phyloP scores from a whole-genome alignment of 1,140 invertebrate genomes.

The Harpegnathos saltator region DNA sequence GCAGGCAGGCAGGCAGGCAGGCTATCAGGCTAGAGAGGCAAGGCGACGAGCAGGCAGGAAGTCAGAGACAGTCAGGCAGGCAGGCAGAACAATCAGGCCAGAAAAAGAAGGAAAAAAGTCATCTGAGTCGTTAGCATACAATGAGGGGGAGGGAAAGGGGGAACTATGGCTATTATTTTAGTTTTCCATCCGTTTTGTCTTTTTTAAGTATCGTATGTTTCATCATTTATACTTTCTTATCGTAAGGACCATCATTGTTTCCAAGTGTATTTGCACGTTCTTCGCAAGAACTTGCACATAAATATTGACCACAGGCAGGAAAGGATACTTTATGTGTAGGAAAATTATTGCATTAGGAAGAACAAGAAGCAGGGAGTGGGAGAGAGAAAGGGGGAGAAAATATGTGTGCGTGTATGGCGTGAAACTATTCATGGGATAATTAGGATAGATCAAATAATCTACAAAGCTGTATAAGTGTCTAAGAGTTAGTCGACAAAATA shows the following conservation, averaged over 20 bases:
- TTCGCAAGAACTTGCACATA: slow-evolving; percentile 1
- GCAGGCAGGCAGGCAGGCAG: slow-evolving; percentile 15
- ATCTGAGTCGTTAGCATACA: slow-evolving; percentile 78
- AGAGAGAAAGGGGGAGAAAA: not conserved
- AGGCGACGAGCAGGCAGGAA: slow-evolving; percentile 77
- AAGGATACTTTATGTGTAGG: slow-evolving; percentile 21
- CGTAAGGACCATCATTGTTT: slow-evolving; percentile 25
- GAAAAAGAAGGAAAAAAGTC: slow-evolving; percentile 83
- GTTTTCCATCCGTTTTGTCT: slow-evolving; percentile 60
- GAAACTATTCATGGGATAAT: not conserved
- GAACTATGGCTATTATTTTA: slow-evolving; percentile 77
- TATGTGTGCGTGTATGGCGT: not conserved
- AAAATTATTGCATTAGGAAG: slow-evolving; percentile 30
- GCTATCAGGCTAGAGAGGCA: slow-evolving; percentile 82
- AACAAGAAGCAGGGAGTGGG: not conserved
- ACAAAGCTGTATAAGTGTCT: slow-evolving; percentile 74
- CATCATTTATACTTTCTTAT: not conserved
- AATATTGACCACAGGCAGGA: slow-evolving; percentile 31
- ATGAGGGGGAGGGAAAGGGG: too few relatives aligned
- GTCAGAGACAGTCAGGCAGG: slow-evolving; percentile 63
- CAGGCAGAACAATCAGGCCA: slow-evolving; percentile 82
- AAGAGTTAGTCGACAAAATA: slow-evolving; percentile 82
- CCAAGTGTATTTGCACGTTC: slow-evolving; percentile 26
- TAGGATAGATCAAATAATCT: slow-evolving; percentile 35
- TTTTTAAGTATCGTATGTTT: not conserved